Base-by-base conservation (phyloP, 2,113 vertebrate species). In the Porphyrio hochstetteri region DNA sequence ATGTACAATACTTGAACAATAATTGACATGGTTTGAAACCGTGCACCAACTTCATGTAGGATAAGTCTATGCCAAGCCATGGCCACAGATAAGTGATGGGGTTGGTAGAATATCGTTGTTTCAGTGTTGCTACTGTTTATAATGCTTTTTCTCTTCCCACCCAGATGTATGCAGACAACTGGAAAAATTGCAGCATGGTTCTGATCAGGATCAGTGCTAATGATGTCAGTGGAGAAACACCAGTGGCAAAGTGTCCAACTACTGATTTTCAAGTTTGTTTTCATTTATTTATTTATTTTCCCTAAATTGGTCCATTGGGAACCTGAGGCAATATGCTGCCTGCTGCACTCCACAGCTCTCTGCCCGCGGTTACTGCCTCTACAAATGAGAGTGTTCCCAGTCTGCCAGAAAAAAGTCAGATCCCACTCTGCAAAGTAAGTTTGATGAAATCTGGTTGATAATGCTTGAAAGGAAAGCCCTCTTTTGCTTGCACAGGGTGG, bases 361-460 rank as follows among this genome's bases (percentile, higher is more conserved):
- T 69, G 65, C 20, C 48, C 27, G 18, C 0, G 0, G 28, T 48
- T 33, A 53, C 10, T 21, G 74, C 24, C 1, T 0, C 35, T 33
- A 20, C 6, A 8, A 76, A 17, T 11, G 28, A 23, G 6, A 38
- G 4, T 3, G 4, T 24, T 72, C 27, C 24, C 16, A 71, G 19
- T 20, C 38, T 60, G n/a, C 7, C 2, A 1, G 17, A 64, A 38
- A 55, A 61, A 55, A 84, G 55, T 42, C 21, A 65, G 38, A 69
- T 56, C n/a, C 3, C n/a, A 40, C 21, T 5, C 42, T 74, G 55
- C n/a, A 42, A 88, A 88, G 13, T 11, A 50, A 67, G 20, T 24
- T 82, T 50, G 17, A 27, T 3, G 18, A 46, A 71, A 86, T 46
- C 25, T 29, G 52, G 36, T 23, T 64, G 76, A n/a, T 10, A 50